Conservation (phyloP, 2,888 invertebrate species). For the Pinctada fucata region DNA sequence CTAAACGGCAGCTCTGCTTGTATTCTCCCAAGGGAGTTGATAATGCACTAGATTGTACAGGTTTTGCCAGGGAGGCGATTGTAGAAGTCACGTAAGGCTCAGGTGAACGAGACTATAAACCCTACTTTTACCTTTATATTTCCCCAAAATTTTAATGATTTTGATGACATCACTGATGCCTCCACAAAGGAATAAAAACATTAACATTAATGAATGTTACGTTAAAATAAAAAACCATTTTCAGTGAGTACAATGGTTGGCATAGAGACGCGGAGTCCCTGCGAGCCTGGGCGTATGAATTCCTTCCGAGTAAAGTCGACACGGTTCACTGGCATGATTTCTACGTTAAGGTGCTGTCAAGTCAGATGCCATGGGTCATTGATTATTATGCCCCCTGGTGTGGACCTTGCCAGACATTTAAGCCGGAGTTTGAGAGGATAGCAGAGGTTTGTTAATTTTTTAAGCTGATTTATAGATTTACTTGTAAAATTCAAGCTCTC, state of each 20-base stretch:
- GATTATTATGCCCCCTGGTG: slow-evolving; percentile 78
- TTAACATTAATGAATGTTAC: too few species aligned
- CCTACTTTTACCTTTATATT: too few species aligned
- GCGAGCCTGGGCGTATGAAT: slow-evolving; percentile 82
- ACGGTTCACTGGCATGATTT: slow-evolving; percentile 70
- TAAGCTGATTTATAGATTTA: neutral
- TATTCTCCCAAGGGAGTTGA: too few species aligned
- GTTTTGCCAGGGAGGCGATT: too few species aligned
- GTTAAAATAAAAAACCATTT: slow-evolving; percentile 37
- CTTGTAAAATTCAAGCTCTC: neutral
- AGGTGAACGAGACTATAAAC: too few species aligned
- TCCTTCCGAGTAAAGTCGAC: slow-evolving; percentile 81
- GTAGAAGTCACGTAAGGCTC: too few species aligned
- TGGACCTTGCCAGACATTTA: slow-evolving; percentile 82
- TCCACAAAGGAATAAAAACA: too few species aligned
- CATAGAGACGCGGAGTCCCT: slow-evolving; percentile 82
- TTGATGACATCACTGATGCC: too few species aligned
- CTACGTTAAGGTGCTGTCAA: slow-evolving; percentile 78
- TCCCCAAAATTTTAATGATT: too few species aligned
- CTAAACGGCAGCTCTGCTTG: too few species aligned
- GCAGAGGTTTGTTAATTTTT: slow-evolving; percentile 78
- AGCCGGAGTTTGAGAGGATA: slow-evolving; percentile 83
- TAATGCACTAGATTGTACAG: too few species aligned
- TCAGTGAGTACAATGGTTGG: slow-evolving; percentile 81
- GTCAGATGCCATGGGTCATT: slow-evolving; percentile 79